Conservation (phyloP, 1,140 invertebrate genomes). For the Achroia grisella region DNA sequence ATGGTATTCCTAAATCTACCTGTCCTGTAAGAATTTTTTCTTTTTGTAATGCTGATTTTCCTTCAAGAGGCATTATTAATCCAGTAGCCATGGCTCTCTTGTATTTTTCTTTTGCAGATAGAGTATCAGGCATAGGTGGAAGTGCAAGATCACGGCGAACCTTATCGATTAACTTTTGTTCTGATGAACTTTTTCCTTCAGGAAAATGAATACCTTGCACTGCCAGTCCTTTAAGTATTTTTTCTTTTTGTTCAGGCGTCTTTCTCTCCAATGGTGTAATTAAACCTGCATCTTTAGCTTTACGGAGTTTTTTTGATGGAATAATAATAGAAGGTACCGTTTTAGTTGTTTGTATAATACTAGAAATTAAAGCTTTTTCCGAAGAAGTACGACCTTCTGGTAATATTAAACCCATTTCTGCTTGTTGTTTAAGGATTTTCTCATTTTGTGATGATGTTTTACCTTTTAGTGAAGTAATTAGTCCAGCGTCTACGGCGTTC, state of each 20-base stretch:
- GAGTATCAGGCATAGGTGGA: conserved; percentile 8
- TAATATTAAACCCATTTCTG: conserved; percentile 24
- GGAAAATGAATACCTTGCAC: conserved; percentile 6
- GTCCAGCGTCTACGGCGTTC: conserved; percentile 15
- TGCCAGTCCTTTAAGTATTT: conserved; percentile 8
- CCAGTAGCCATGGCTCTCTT: conserved; percentile 15
- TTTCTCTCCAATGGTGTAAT: conserved; percentile 15
- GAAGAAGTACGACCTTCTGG: conserved; percentile 24
- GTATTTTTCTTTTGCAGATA: conserved; percentile 6
- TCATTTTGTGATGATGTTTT: conserved; percentile 32
- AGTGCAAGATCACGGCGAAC: conserved; percentile 16
- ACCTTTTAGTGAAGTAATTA: conserved; percentile 32
- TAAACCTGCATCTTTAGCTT: conserved; percentile 17
- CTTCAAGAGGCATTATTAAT: conserved; percentile 18
- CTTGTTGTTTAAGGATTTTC: conserved; percentile 28
- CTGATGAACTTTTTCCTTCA: conserved; percentile 12
- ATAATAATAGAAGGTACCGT: neutral
- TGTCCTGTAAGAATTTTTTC: conserved; percentile 19
- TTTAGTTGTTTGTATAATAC: conserved; percentile 5
- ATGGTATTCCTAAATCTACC: conserved; percentile 11
- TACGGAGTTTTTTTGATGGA: conserved; percentile 4
- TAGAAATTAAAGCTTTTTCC: conserved; percentile 20
- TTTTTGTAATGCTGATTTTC: conserved; percentile 20
- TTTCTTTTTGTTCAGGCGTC: conserved; percentile 12
- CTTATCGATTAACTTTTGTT: conserved; percentile 18